A percentile compares a stretch with the other conserved stretches of the same genome.
Evolutionary conservation across 2,888 invertebrate genomes (phyloP).

Genomic region (Drosophila phalerata): DNA sequence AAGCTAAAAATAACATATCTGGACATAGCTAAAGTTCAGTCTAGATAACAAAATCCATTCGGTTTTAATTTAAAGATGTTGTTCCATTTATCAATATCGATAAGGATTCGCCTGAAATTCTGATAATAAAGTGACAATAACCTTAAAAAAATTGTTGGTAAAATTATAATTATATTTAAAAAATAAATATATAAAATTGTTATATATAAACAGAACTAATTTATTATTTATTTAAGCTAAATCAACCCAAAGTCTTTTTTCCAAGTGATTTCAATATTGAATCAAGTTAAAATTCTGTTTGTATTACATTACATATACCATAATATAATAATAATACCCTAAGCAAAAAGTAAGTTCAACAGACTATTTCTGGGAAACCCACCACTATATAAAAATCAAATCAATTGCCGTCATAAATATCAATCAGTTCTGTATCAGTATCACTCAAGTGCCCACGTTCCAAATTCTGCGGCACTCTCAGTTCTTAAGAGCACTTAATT

Average conservation of each 20-base stretch:
- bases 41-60: constrained; percentile 13
- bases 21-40: constrained; percentile 25
- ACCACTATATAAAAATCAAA: too few relatives aligned
- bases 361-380: constrained; percentile 1
- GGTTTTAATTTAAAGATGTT: constrained; percentile 10
- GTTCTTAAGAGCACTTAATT: constrained; percentile 55
- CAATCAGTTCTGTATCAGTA: constrained; percentile 44
- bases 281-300: too few relatives aligned
- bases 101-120: background rate
- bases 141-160: background rate
- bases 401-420: constrained; percentile 35
- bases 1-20: constrained; percentile 35
- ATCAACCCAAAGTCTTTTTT: too few relatives aligned
- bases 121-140: constrained; percentile 8
- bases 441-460: constrained; percentile 32
- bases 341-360: background rate
- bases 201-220: background rate
- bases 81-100: constrained; percentile 13
- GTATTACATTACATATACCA: too few relatives aligned
- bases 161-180: background rate
- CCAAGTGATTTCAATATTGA: too few relatives aligned
- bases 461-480: constrained; percentile 17
- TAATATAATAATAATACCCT: background rate
- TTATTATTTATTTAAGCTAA: too few relatives aligned
- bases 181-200: background rate